Evolutionary conservation across 2,888 invertebrate genomes (phyloP).

Genomic region (Agonopterix heracliana): DNA sequence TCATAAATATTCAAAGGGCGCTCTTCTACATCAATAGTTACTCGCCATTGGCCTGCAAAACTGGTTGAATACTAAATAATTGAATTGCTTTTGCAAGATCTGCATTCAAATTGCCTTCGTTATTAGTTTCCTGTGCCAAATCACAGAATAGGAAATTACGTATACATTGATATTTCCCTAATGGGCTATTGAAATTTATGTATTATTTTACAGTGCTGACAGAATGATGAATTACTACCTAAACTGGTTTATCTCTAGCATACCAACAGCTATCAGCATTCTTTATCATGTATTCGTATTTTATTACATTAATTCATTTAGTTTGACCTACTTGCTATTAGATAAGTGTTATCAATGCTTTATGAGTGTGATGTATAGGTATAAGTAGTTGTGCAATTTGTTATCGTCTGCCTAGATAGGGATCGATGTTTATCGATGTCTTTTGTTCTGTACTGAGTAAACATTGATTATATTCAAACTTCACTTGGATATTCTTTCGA

Average conservation of each 20-base stretch:
- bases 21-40: constrained; percentile 39
- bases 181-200: too few species aligned
- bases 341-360: constrained; percentile 56
- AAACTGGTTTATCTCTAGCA: constrained; percentile 27
- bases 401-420: constrained; percentile 39
- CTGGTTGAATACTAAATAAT: constrained; percentile 61
- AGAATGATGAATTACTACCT: constrained; percentile 25
- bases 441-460: constrained; percentile 41
- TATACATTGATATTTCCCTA: too few species aligned
- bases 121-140: constrained; percentile 50
- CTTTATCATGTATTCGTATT: constrained; percentile 14
- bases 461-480: constrained; percentile 20
- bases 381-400: constrained; percentile 47
- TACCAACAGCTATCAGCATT: constrained; percentile 17
- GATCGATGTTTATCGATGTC: constrained; percentile 45
- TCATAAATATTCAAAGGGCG: constrained; percentile 66
- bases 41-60: constrained; percentile 59
- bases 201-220: neutral
- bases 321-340: constrained; percentile 57
- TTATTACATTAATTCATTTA: constrained; percentile 37
- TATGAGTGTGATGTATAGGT: constrained; percentile 35
- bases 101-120: constrained; percentile 58
- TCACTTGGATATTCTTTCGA: constrained; percentile 9
- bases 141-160: constrained; percentile 7
- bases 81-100: constrained; percentile 47